Evolutionary conservation across 2,888 invertebrate genomes (phyloP).

Genomic region (Ichneumon xanthorius): DNA sequence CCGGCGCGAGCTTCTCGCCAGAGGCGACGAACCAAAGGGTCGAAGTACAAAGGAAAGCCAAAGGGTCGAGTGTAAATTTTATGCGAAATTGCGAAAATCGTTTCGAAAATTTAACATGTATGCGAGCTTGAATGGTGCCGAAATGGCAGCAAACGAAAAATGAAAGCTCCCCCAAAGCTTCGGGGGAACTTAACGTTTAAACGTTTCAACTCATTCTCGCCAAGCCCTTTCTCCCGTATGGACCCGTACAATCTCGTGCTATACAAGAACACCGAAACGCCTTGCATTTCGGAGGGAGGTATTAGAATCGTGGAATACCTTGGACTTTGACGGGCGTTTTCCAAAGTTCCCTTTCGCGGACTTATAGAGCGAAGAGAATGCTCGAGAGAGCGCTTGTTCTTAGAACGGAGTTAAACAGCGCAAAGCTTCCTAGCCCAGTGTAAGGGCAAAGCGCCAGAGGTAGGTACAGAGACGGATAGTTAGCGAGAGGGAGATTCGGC

Average conservation of each 20-base stretch:
- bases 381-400: constrained; percentile 9
- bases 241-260: not conserved
- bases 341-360: constrained; percentile 33
- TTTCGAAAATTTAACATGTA: too few species aligned
- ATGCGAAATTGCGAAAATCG: not conserved
- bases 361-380: constrained; percentile 20
- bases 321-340: constrained; percentile 36
- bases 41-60: not conserved
- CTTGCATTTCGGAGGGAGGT: constrained; percentile 53
- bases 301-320: constrained; percentile 56
- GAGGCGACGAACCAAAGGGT: not conserved
- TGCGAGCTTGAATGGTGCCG: too few species aligned
- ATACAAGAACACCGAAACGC: constrained; percentile 53
- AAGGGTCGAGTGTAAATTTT: not conserved
- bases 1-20: not conserved
- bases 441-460: constrained; percentile 20
- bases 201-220: constrained; percentile 18
- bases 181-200: not conserved
- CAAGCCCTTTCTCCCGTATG: not conserved
- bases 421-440: not conserved
- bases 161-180: not conserved
- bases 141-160: too few species aligned
- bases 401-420: constrained; percentile 4
- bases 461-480: not conserved
- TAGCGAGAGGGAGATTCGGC: constrained; percentile 24